A percentile compares a stretch with the other conserved stretches of the same genome.
phyloP scores from a whole-genome alignment of 2,888 invertebrate genomes.

The Spilarctia lutea region DNA sequence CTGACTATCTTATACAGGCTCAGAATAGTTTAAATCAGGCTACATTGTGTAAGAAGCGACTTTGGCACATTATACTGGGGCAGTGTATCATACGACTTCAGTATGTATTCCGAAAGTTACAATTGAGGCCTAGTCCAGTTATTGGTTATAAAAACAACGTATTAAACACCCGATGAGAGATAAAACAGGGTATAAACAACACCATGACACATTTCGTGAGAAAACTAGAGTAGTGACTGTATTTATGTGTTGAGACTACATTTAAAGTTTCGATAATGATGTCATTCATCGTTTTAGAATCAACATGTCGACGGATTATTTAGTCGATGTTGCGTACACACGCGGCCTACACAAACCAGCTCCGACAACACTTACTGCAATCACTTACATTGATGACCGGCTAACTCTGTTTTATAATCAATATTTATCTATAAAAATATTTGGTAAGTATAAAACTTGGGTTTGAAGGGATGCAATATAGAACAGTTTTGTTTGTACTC shows the following conservation, averaged over 20 bases:
- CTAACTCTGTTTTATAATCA: conserved; percentile 19
- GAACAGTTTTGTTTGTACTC: too few relatives aligned
- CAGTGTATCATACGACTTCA: neutral
- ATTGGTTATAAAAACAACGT: neutral
- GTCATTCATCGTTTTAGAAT: conserved; percentile 21
- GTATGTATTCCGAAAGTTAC: neutral
- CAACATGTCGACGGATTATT: conserved; percentile 17
- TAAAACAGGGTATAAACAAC: neutral
- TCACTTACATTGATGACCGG: conserved; percentile 30
- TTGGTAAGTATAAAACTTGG: neutral
- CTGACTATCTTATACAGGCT: neutral
- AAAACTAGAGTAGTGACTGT: conserved; percentile 14
- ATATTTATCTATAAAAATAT: neutral
- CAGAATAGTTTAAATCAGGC: neutral
- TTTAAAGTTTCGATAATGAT: conserved; percentile 27
- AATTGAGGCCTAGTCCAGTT: neutral
- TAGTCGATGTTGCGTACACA: conserved; percentile 32
- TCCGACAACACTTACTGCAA: conserved; percentile 34
- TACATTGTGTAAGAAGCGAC: neutral
- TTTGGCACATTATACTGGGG: neutral
- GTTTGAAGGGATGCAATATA: too few relatives aligned
- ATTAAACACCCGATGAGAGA: neutral
- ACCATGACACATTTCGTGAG: neutral
- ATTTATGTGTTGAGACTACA: conserved; percentile 10
- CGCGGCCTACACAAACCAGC: conserved; percentile 22